A percentile compares a stretch with the other conserved stretches of the same genome.
These are phyloP conservation scores for Tinea pellionella DNA, from an alignment of 2,888 invertebrate species.

Conservation along the genomic window DNA sequence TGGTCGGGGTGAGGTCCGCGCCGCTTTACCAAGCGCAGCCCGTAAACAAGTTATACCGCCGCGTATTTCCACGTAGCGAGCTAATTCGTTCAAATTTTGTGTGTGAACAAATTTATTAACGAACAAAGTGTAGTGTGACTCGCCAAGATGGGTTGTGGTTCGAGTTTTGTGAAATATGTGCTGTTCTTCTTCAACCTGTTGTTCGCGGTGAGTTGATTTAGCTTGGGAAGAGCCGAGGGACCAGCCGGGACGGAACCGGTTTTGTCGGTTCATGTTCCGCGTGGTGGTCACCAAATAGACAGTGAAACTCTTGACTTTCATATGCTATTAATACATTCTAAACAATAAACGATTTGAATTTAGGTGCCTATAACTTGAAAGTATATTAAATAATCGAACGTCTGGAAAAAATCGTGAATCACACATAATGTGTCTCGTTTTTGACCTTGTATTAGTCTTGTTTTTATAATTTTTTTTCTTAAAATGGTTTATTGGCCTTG, in stretches of 20 bases:
- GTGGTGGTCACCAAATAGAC: constrained; percentile 12
- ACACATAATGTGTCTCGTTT: not conserved
- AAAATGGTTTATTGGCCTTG: not conserved
- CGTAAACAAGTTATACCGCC: constrained; percentile 36
- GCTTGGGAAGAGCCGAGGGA: constrained; percentile 31
- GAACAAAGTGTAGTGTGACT: constrained; percentile 25
- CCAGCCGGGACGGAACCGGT: constrained; percentile 39
- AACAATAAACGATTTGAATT: not conserved
- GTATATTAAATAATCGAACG: constrained; percentile 1
- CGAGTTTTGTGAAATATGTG: constrained; percentile 83
- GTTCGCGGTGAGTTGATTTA: constrained; percentile 77
- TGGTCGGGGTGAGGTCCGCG: constrained; percentile 20
- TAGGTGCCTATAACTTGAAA: not conserved
- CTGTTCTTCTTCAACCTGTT: constrained; percentile 83
- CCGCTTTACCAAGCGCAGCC: constrained; percentile 13
- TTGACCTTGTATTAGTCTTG: not conserved
- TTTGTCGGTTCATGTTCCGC: constrained; percentile 20
- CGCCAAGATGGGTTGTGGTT: constrained; percentile 75
- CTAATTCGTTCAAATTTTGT: constrained; percentile 40
- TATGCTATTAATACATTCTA: not conserved
- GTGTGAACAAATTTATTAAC: constrained; percentile 34
- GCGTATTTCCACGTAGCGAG: constrained; percentile 39
- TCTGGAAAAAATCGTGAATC: not conserved
- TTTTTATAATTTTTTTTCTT: not conserved
- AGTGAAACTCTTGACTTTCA: not conserved